These are phyloP conservation scores for Aplocera efformata DNA, from an alignment of 2,888 invertebrate genomes.

Conservation along the genomic window DNA sequence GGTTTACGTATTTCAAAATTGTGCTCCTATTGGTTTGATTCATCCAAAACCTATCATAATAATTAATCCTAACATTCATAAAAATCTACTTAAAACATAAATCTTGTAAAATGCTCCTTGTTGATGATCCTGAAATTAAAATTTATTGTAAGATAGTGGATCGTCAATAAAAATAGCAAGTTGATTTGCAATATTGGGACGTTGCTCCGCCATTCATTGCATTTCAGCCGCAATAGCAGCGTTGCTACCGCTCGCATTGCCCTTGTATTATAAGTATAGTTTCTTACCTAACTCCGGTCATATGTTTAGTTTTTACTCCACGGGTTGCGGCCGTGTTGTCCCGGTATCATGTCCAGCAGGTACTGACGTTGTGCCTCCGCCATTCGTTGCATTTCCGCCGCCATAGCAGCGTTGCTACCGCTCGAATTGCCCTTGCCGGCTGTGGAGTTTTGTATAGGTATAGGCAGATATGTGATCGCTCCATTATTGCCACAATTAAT, in stretches of 20 bases:
- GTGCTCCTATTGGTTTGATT: conserved; percentile 22
- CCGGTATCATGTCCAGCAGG: conserved; percentile 96
- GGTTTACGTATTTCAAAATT: conserved; percentile 38
- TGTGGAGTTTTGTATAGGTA: conserved; percentile 20
- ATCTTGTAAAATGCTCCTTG: conserved; percentile 20
- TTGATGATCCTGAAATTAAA: conserved; percentile 22
- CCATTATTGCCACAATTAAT: no score
- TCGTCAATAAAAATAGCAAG: no score
- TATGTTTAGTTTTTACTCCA: conserved; percentile 73
- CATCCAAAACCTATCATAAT: conserved; percentile 15
- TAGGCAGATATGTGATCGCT: no score
- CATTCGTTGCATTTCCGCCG: conserved; percentile 90
- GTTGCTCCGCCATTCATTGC: conserved; percentile 93
- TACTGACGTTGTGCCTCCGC: conserved; percentile 96
- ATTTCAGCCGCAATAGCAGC: conserved; percentile 84
- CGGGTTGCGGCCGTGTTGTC: conserved; percentile 65
- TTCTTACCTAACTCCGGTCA: no score
- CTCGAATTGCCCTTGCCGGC: conserved; percentile 60
- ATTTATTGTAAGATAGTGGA: not conserved
- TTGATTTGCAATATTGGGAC: no score
- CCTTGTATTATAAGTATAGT: no score
- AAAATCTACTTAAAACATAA: conserved; percentile 15
- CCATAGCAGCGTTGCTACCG: conserved; percentile 66
- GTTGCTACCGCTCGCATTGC: conserved; percentile 54
- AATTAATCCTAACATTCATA: conserved; percentile 13